Evolutionary conservation across 2,113 vertebrate species (phyloP).

Genomic region (Megaptera novaeangliae): DNA sequence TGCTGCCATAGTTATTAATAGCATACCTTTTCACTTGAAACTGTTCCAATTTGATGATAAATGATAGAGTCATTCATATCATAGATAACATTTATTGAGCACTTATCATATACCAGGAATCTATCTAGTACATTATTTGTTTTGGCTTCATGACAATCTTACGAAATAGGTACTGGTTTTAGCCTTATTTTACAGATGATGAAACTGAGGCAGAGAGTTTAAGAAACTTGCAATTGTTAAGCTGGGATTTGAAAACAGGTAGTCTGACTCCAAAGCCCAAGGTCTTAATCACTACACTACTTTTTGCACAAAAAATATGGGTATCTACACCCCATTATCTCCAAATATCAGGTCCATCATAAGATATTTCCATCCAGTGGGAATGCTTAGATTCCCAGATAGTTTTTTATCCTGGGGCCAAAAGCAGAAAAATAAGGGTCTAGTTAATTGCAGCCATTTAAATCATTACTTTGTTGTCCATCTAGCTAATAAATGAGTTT

Average conservation of each 20-base stretch:
- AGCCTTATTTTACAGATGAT: not conserved
- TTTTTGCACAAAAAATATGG: not conserved
- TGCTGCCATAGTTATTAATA: not conserved
- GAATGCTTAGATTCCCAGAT: not conserved
- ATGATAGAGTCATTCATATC: not conserved
- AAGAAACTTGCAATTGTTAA: not conserved
- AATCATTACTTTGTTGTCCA: not conserved
- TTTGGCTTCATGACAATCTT: not conserved
- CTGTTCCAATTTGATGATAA: not conserved
- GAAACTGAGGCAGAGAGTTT: not conserved
- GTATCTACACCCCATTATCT: not conserved
- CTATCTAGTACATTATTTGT: not conserved
- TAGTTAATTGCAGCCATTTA: not conserved
- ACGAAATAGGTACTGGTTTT: not conserved
- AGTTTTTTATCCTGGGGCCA: not conserved
- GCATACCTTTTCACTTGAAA: not conserved
- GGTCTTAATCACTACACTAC: not conserved
- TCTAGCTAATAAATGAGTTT: not conserved
- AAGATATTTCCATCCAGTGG: not conserved
- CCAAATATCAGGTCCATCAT: not conserved
- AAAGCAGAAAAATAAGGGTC: not conserved
- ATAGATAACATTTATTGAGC: not conserved
- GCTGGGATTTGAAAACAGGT: not conserved
- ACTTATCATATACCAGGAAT: not conserved
- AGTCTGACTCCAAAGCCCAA: not conserved